A percentile compares a stretch with the other conserved stretches of the same genome.
phyloP scores from a whole-genome alignment of 2,888 invertebrate genomes.

The Listrodromus nycthemerus region DNA sequence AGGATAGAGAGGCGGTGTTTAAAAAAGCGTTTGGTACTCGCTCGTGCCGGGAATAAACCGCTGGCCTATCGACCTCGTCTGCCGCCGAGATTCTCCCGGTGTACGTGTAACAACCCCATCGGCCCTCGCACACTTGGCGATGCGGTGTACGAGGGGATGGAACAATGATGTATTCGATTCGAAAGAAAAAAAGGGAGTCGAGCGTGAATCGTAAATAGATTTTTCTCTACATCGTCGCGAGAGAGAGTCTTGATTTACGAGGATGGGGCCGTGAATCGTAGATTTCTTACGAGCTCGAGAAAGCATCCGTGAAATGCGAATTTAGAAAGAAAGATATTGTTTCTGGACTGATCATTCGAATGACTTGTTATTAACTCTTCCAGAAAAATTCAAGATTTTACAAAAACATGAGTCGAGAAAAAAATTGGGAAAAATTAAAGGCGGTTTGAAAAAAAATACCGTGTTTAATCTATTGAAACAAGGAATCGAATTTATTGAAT shows the following conservation, averaged over 20 bases:
- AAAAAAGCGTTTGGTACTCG: slow-evolving; percentile 65
- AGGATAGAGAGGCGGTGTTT: slow-evolving; percentile 68
- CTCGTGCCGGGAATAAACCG: slow-evolving; percentile 70
- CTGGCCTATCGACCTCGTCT: slow-evolving; percentile 75
- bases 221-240: slow-evolving; percentile 40
- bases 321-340: neutral
- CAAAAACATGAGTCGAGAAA: neutral
- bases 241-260: slow-evolving; percentile 34
- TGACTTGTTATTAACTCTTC: neutral
- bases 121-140: slow-evolving; percentile 3
- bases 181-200: slow-evolving; percentile 48
- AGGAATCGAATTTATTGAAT: too few relatives aligned
- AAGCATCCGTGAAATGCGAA: slow-evolving; percentile 10
- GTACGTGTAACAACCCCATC: slow-evolving; percentile 49
- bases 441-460: too few relatives aligned
- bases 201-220: slow-evolving; percentile 72
- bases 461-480: neutral
- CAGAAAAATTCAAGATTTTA: neutral
- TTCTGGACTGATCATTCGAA: neutral
- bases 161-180: slow-evolving; percentile 70
- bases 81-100: slow-evolving; percentile 65
- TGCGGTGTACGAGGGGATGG: slow-evolving; percentile 1
- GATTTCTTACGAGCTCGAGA: slow-evolving; percentile 1
- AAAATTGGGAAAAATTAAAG: neutral
- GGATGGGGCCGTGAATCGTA: neutral